Percentiles rank a stretch among this genome's conserved stretches.
Conservation (phyloP, 1,140 invertebrate species). For the Trigoniulus corallinus region DNA sequence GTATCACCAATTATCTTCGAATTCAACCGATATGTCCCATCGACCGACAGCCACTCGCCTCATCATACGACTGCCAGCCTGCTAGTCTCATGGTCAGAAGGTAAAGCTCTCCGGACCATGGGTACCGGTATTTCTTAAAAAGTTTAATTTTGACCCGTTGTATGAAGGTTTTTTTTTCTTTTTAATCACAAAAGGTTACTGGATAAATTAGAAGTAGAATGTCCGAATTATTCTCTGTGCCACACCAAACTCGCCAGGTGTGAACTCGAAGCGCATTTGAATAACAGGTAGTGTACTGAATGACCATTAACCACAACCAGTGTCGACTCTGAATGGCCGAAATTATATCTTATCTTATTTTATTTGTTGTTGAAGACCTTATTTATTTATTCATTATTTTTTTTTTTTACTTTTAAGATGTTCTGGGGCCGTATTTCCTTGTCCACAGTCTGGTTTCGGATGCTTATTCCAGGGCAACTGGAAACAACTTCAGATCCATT, state of each 20-base stretch:
- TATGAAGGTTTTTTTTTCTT: too few relatives aligned
- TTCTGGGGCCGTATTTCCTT: not conserved
- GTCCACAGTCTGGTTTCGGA: not conserved
- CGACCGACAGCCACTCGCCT: slow-evolving; percentile 20
- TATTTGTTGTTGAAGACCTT: too few relatives aligned
- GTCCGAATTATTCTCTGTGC: slow-evolving; percentile 32
- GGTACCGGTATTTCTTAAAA: not conserved
- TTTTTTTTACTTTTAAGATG: too few relatives aligned
- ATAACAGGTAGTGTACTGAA: slow-evolving; percentile 22
- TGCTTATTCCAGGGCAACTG: not conserved
- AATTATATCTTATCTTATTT: slow-evolving; percentile 20
- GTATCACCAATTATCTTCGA: slow-evolving; percentile 26
- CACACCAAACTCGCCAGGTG: slow-evolving; percentile 27
- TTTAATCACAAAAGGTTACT: slow-evolving; percentile 24
- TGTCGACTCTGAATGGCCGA: slow-evolving; percentile 10
- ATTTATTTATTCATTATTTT: too few relatives aligned
- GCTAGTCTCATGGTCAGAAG: slow-evolving; percentile 27
- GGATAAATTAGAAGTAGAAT: slow-evolving; percentile 32
- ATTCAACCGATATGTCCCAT: slow-evolving; percentile 26
- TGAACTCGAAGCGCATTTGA: slow-evolving; percentile 32
- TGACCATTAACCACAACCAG: slow-evolving; percentile 9
- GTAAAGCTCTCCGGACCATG: slow-evolving; percentile 13
- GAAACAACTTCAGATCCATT: not conserved
- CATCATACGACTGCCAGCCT: slow-evolving; percentile 19
- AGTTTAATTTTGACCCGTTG: slow-evolving; percentile 9